These are phyloP conservation scores for Taeniopygia guttata DNA, from an alignment of 2,797 vertebrate species.

Conservation along the genomic window DNA sequence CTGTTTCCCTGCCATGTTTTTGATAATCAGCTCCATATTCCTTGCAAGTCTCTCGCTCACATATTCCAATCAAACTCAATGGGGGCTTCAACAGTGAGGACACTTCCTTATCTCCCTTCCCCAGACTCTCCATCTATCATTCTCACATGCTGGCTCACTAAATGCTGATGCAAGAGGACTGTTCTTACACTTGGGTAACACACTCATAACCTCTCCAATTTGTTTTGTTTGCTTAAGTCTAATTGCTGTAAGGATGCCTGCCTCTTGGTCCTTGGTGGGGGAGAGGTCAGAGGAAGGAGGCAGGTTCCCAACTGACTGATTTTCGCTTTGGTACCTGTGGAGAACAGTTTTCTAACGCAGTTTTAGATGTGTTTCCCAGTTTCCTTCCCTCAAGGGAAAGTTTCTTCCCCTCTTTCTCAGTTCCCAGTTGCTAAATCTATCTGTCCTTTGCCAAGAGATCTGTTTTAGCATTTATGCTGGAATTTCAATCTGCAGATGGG, in stretches of 20 bases:
- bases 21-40: conserved; percentile 40
- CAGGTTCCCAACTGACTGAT: conserved; percentile 3
- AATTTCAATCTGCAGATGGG: conserved; percentile 3
- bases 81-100: conserved; percentile 37
- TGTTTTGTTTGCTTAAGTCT: conserved; percentile 43
- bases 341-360: neutral
- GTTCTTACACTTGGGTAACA: conserved; percentile 36
- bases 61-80: conserved; percentile 56
- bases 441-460: conserved; percentile 33
- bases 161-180: conserved; percentile 40
- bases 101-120: conserved; percentile 55
- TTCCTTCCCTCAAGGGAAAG: conserved; percentile 37
- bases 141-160: conserved; percentile 44
- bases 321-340: conserved; percentile 10
- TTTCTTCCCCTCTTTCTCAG: neutral
- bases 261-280: neutral
- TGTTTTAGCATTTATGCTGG: conserved; percentile 46
- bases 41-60: conserved; percentile 41
- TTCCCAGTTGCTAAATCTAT: conserved; percentile 41
- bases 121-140: conserved; percentile 44
- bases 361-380: conserved; percentile 49
- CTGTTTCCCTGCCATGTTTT: conserved; percentile 61
- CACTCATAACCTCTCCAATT: conserved; percentile 40
- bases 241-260: conserved; percentile 31
- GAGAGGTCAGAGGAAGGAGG: conserved; percentile 8